These are phyloP conservation scores for Leptinotarsa haldemani DNA, from an alignment of 2,888 invertebrate genomes.

Conservation along the genomic window DNA sequence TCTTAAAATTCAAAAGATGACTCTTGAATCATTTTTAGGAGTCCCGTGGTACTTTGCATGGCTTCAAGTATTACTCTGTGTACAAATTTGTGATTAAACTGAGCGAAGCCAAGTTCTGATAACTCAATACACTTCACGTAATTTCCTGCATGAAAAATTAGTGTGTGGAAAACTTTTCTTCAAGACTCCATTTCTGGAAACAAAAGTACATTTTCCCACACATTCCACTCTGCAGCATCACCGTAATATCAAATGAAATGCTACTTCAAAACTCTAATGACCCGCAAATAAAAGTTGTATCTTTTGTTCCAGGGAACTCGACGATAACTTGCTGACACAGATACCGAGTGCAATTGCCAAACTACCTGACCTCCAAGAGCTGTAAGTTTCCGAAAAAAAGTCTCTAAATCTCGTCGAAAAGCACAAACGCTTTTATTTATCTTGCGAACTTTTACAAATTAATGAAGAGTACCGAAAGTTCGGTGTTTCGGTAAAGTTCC, in stretches of 20 bases:
- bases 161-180: neutral
- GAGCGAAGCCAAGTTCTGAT: too few species aligned
- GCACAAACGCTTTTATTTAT: neutral
- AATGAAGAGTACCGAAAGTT: constrained; percentile 14
- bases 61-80: too few species aligned
- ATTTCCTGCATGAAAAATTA: too few species aligned
- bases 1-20: too few species aligned
- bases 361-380: constrained; percentile 81
- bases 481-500: constrained; percentile 6
- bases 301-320: constrained; percentile 75
- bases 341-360: constrained; percentile 82
- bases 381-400: constrained; percentile 75
- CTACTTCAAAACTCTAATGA: constrained; percentile 26
- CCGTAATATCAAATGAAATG: neutral
- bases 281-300: constrained; percentile 32
- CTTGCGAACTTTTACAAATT: constrained; percentile 9
- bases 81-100: too few species aligned
- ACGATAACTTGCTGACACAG: constrained; percentile 79
- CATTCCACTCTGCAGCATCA: neutral
- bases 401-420: constrained; percentile 12
- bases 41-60: too few species aligned
- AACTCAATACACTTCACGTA: too few species aligned
- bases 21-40: too few species aligned
- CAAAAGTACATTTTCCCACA: neutral
- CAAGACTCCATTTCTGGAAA: neutral